A percentile compares a stretch with the other conserved stretches of the same genome.
These are phyloP conservation scores for Buceros bicornis DNA, from an alignment of 2,797 vertebrate species.

Conservation along the genomic window DNA sequence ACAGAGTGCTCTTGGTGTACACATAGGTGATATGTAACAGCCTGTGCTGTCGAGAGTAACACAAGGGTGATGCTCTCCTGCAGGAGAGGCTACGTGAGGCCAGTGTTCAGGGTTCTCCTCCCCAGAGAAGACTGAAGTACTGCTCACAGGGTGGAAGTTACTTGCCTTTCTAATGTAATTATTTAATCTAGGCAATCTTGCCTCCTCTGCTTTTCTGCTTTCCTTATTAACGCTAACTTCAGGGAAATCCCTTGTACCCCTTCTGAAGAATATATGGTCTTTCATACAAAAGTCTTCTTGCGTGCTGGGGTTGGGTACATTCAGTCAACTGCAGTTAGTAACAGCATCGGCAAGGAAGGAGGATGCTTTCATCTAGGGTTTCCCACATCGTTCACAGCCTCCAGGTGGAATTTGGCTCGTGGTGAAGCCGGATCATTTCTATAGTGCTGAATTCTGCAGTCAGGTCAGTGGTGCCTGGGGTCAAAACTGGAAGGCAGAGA, in stretches of 20 bases:
- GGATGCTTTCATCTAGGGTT: background rate
- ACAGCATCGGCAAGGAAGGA: background rate
- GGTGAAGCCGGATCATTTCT: rapidly evolving
- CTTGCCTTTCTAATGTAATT: background rate
- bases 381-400: background rate
- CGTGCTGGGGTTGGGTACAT: background rate
- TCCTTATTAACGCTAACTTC: background rate
- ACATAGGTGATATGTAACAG: background rate
- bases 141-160: background rate
- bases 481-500: background rate
- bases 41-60: background rate
- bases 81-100: rapidly evolving
- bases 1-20: background rate
- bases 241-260: background rate
- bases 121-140: background rate
- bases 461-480: background rate
- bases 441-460: background rate
- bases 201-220: background rate
- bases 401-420: background rate
- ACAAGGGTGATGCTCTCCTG: background rate
- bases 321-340: background rate
- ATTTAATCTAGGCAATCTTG: background rate
- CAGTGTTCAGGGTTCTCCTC: background rate
- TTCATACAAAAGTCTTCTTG: rapidly evolving
- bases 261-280: background rate